Evolutionary conservation across 35 echinoderm and acorn worm genomes (phyloP).

Genomic region (Holothuria glaberrima): DNA sequence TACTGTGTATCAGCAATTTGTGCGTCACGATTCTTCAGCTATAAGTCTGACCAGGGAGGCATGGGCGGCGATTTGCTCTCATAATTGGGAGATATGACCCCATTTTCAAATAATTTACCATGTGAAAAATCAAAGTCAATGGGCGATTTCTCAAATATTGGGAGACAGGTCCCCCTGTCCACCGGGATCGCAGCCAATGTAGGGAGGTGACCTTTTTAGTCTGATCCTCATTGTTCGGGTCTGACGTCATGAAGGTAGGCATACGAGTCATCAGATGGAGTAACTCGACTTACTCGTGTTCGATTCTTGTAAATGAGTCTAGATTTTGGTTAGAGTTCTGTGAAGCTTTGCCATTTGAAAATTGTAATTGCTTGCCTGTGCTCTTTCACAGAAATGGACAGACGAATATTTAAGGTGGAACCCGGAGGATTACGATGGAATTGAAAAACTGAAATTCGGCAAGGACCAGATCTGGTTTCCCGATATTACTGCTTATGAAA

Average conservation of each 20-base stretch:
- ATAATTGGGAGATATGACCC: too few species aligned
- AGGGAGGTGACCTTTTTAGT: too few species aligned
- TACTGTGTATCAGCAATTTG: too few species aligned
- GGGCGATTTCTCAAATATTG: too few species aligned
- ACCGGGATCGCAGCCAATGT: not conserved
- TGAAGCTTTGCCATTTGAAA: not conserved
- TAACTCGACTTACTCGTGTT: not conserved
- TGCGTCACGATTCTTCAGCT: too few species aligned
- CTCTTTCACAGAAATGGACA: constrained; percentile 40
- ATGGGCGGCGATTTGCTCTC: too few species aligned
- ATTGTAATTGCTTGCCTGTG: not conserved
- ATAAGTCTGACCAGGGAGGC: too few species aligned
- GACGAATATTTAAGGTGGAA: constrained; percentile 69
- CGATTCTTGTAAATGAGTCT: not conserved
- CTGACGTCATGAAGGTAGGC: too few species aligned
- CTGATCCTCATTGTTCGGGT: too few species aligned
- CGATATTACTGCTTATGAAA: constrained; percentile 55
- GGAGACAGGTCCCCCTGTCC: too few species aligned
- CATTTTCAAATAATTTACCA: too few species aligned
- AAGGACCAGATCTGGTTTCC: constrained; percentile 49
- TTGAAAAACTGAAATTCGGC: constrained; percentile 26
- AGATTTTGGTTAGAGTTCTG: not conserved
- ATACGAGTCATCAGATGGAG: not conserved
- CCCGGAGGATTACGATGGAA: constrained; percentile 52
- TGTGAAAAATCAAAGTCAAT: too few species aligned